Evolutionary conservation across 2,888 invertebrate species (phyloP), one percentile per base, ranked within the genome.

Genomic region (Chromoteleia sp.): DNA sequence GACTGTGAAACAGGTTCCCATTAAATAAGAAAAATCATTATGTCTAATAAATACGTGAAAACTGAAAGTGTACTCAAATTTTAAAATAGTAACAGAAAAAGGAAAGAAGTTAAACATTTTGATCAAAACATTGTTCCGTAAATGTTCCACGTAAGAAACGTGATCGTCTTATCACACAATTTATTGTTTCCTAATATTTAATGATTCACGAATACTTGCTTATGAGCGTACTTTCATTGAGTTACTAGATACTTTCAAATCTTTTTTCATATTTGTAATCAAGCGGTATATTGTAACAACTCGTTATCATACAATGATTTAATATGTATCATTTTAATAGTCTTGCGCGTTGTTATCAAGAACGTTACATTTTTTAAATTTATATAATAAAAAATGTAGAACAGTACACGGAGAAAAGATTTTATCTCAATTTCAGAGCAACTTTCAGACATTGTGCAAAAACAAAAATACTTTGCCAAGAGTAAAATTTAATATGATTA

Each of bases 1-100:
- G 59, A 39, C 30, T 73, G 52, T 25, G 59, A 71, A 71, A 71
- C 45, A 10, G 50, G 74, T 63, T 74, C 74, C 56, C 74, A 74
- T 74, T 63, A 56, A 63, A 74, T 19, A 56, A 74, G 56, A 65
- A 56, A 61, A 61, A 54, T 52, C 36, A 29, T 48, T 17, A 63
- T 36, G 61, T 10, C 25, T 54, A 36, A 63, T 52, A 63, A 63
- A 58, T 43, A 52, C 41, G 30, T 54, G 36, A 58, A 70, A 68
- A 70, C 56, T 30, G 58, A 58, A 70, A 70, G 70, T 56, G 45
- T 25, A 19, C 50, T 45, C 15, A 36, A n/a, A n/a, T n/a, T n/a
- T n/a, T n/a, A n/a, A n/a, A n/a, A n/a, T n/a, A n/a, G n/a, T n/a
- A n/a, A n/a, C n/a, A n/a, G n/a, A n/a, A n/a, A n/a, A n/a, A n/a